Percentiles rank a stretch among this genome's conserved stretches.
Evolutionary conservation across 2,113 vertebrate species (phyloP).

Genomic region (Rhombomys opimus): DNA sequence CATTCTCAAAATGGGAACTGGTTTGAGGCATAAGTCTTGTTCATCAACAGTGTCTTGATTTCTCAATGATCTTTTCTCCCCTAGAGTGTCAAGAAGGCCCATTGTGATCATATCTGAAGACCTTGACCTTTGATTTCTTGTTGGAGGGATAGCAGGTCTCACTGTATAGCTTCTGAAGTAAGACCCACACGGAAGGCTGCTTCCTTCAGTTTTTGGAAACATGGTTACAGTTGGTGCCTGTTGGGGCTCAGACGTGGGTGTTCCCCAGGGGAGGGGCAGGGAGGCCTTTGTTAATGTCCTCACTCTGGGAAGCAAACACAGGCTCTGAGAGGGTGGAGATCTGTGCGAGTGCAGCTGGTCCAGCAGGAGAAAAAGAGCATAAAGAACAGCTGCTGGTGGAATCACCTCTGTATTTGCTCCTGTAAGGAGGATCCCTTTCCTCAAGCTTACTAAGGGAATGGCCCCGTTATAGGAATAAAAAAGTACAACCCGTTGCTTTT

Average conservation of each 20-base stretch:
- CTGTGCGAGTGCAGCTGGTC: not conserved
- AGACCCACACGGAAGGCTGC: not conserved
- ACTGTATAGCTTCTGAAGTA: not conserved
- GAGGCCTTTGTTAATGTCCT: not conserved
- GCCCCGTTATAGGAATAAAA: not conserved
- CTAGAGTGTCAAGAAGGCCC: not conserved
- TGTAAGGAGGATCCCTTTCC: not conserved
- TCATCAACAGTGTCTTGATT: not conserved
- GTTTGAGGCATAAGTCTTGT: not conserved
- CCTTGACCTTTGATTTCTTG: slow-evolving; percentile 7
- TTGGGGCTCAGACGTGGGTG: not conserved
- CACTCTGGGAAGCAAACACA: not conserved
- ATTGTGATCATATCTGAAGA: not conserved
- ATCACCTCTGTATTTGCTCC: not conserved
- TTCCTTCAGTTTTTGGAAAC: not conserved
- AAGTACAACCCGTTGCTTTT: not conserved
- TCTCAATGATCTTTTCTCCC: not conserved
- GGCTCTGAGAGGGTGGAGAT: not conserved
- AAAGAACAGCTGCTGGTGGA: not conserved
- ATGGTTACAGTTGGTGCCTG: not conserved
- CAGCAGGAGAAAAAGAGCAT: not conserved
- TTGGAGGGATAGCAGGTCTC: not conserved
- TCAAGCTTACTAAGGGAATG: rapidly evolving
- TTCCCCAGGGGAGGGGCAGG: not conserved
- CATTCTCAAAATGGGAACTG: not conserved